Percentiles rank a stretch among this genome's conserved stretches.
Conservation (phyloP, 2,888 invertebrate species). For the Papilio elwesi region DNA sequence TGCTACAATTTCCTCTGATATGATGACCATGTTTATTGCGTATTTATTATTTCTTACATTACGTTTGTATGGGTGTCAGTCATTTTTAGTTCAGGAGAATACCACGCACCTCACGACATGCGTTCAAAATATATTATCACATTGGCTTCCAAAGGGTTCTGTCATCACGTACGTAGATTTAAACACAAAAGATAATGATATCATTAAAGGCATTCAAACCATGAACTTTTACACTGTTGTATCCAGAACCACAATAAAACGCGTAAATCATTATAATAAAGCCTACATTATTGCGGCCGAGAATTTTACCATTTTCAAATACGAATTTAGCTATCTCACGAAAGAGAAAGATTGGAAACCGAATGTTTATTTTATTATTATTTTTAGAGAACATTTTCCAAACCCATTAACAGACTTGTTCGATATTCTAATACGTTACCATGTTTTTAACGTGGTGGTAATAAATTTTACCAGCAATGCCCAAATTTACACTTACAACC, state of each 20-base stretch:
- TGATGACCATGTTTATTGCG: background rate
- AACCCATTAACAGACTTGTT: constrained; percentile 50
- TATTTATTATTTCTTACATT: background rate
- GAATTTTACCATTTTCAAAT: background rate
- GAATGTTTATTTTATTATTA: background rate
- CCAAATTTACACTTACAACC: constrained; percentile 64
- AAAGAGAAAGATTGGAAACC: constrained; percentile 11
- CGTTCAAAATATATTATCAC: background rate
- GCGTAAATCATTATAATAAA: background rate
- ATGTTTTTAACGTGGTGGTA: constrained; percentile 55
- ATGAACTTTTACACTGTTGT: background rate
- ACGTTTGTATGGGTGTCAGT: background rate
- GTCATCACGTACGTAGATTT: constrained; percentile 7
- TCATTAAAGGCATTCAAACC: background rate
- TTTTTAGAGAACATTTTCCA: background rate
- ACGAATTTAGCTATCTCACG: background rate
- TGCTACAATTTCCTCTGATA: no score
- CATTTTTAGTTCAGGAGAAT: background rate
- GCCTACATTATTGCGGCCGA: background rate
- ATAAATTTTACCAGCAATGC: constrained; percentile 52
- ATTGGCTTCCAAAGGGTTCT: background rate
- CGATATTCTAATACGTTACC: constrained; percentile 52
- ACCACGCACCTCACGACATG: background rate
- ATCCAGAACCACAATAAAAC: background rate
- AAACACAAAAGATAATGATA: background rate